These are phyloP conservation scores for Onychomys arenicola DNA, from an alignment of 2,797 vertebrate genomes.

Conservation along the genomic window DNA sequence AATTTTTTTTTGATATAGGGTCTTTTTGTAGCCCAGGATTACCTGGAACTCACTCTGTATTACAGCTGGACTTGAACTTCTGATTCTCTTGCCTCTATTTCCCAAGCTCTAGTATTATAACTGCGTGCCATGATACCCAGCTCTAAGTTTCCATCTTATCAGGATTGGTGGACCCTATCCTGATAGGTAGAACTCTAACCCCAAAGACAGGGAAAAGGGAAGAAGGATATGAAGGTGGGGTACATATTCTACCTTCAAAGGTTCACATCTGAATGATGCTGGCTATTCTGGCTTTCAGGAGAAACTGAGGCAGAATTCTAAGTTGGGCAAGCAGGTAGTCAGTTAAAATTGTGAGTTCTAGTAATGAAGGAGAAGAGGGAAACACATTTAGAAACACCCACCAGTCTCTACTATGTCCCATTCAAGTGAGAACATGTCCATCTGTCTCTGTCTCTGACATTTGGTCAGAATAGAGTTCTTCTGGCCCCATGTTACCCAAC, in stretches of 20 bases:
- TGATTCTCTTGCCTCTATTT: neutral
- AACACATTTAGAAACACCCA: neutral
- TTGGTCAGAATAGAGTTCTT: neutral
- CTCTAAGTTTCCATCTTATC: neutral
- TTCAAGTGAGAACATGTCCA: neutral
- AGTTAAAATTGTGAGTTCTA: neutral
- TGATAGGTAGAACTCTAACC: neutral
- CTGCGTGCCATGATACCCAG: neutral
- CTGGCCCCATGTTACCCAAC: neutral
- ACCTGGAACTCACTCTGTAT: neutral
- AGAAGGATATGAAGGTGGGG: neutral
- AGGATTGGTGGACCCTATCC: neutral
- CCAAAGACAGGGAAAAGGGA: neutral
- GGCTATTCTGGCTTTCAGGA: neutral
- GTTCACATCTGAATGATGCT: neutral
- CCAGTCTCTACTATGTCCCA: neutral
- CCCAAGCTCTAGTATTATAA: neutral
- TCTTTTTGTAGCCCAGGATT: neutral
- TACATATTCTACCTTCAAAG: neutral
- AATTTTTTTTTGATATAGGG: neutral
- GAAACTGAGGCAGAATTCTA: neutral
- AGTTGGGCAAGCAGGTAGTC: neutral
- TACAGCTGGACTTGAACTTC: neutral
- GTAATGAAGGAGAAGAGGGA: neutral
- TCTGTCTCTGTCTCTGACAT: neutral